Evolutionary conservation across 2,113 vertebrate species (phyloP), one percentile per base, ranked within the genome.

Genomic region (Puntigrus tetrazona): DNA sequence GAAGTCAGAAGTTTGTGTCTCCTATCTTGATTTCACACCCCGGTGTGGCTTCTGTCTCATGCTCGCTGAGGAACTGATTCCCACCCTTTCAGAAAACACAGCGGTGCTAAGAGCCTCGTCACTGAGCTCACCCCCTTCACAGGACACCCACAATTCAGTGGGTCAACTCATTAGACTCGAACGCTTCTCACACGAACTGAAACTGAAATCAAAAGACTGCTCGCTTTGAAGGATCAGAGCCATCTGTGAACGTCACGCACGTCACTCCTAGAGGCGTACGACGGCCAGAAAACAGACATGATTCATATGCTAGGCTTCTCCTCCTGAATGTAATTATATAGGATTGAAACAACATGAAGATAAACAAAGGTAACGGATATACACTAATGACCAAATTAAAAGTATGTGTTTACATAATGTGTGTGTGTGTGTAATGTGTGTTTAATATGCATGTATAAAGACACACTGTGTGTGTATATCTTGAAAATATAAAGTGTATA

Each of bases 91-190:
- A 91, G 89, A 90, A 90, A 89, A 84, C 92, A 89, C 57, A 69
- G 86, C 82, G 77, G 90, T 80, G 90, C 93, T 93, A 94, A 94
- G 94, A 92, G 89, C 91, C 92, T 90, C 81, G 91, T 94, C 90
- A 90, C 90, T 86, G 91, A 89, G 90, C 90, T 88, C 90, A 83
- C 86, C 88, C 91, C 55, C 57, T 43, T 38, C 36, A 34, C 27
- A 31, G 11, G 31, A 61, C 47, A 63, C 1, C 38, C 20, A 70
- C 74, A 43, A 36, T 36, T 76, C 14, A 43, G 18, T 36, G 4
- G 9, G 34, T 47, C 8, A 25, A 85, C 73, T 52, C 47, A 34
- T 76, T 7, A 14, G 3, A 34, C 73, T 43, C 22, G 2, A 72
- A 72, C 25, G n/a, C 69, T 43, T n/a, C 34, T 70, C 22, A 45